Conservation (phyloP, 2,888 invertebrate genomes). For the Dolichopus griseipennis region DNA sequence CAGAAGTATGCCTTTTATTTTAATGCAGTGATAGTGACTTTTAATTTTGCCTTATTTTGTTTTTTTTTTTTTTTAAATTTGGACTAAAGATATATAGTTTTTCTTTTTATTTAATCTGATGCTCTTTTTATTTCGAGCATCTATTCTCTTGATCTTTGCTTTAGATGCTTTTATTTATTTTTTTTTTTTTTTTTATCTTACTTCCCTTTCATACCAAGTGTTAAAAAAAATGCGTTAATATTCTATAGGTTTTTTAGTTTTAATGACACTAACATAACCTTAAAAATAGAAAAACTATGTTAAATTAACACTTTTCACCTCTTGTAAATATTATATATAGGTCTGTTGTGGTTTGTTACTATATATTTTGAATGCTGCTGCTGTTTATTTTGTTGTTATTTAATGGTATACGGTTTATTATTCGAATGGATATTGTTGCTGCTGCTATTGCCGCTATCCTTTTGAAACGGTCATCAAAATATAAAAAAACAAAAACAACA, state of each 20-base stretch:
- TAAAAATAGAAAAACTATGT: constrained; percentile 18
- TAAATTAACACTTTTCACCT: constrained; percentile 20
- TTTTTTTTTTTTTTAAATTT: neutral
- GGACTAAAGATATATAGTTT: neutral
- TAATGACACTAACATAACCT: constrained; percentile 16
- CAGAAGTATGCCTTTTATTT: neutral
- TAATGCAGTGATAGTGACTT: neutral
- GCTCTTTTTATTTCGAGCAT: neutral
- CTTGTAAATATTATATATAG: constrained; percentile 11
- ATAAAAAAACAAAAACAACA: too few relatives aligned
- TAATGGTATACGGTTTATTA: neutral
- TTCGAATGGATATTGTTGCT: neutral
- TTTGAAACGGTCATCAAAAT: too few relatives aligned
- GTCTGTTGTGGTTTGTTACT: neutral
- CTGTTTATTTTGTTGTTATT: too few relatives aligned
- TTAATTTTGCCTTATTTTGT: neutral
- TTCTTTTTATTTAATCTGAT: neutral
- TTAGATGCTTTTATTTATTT: neutral
- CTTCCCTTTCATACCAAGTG: neutral
- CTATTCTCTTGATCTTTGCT: neutral
- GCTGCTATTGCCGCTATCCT: too few relatives aligned
- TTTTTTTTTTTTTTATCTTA: neutral
- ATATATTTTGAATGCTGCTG: too few relatives aligned
- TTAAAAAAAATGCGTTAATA: neutral
- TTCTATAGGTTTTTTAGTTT: neutral